Base-by-base conservation (phyloP, 35 echinoderm and acorn worm species). In the Apostichopus californicus region DNA sequence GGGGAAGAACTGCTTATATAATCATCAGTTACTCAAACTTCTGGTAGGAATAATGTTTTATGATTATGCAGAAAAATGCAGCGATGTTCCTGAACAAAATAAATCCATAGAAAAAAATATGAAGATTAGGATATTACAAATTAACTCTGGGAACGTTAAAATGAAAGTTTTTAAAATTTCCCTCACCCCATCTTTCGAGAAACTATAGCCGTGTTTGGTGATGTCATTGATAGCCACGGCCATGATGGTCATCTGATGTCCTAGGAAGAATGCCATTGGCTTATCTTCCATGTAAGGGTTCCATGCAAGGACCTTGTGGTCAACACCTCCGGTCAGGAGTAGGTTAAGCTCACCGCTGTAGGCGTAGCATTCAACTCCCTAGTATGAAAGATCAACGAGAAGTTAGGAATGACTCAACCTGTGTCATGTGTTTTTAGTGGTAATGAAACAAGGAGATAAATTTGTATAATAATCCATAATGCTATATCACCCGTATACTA, bases 311-410 rank as follows among this genome's bases (percentile, higher is more conserved):
- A 96, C 94, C 60, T 86, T 84, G 93, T 99, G 97, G 92, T 99
- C 95, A 25, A 99, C 83, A 34, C 95, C 90, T 55, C 97, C 97
- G 9, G 97, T 99, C 55, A 93, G 91, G 72, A 99, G 87, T 58
- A 99, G 66, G 87, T 99, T 99, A 9, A 99, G 93, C 20, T 75
- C 78, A 65, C 92, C 90, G 79, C 92, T 99, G 93, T 93, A 99
- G 14, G 96, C 97, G 88, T 95, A 99, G 79, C 97, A 99, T 89
- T 99, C 97, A 4, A 99, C 93, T 1, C 97, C 97, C 97, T 99
- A 3, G 34, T 46, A 46, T 2, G 3, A 46, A 46, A 3, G 34
- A 46, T 46, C 34, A 4, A 46, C 26, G 3, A 46, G 34, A 46
- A 46, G 34, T 46, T 46, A 46, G 34, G 34, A 46, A 46, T 46